phyloP scores from a whole-genome alignment of 2,113 vertebrate species.

The Athene cunicularia region DNA sequence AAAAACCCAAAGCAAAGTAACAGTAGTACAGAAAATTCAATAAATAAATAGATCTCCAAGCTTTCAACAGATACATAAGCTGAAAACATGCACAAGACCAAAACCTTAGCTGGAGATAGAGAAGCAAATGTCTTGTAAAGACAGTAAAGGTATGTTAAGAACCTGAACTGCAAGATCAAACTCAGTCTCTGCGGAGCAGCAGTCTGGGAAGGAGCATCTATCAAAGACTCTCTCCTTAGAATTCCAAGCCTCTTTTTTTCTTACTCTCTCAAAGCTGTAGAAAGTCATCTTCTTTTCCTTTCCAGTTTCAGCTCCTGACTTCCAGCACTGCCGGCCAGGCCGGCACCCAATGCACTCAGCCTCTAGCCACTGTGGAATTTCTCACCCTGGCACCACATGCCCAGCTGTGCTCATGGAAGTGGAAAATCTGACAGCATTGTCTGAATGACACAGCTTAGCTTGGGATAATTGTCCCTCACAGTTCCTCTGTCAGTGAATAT shows the following conservation, averaged over 20 bases:
- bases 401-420: constrained; percentile 68
- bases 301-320: neutral
- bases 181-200: neutral
- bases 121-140: neutral
- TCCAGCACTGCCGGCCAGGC: neutral
- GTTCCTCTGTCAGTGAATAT: constrained; percentile 62
- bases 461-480: constrained; percentile 69
- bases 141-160: neutral
- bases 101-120: neutral
- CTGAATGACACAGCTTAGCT: constrained; percentile 75
- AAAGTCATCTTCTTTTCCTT: constrained; percentile 1
- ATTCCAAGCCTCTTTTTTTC: neutral
- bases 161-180: neutral
- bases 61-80: neutral
- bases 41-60: neutral
- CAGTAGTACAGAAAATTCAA: neutral
- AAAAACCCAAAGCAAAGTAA: neutral
- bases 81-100: neutral
- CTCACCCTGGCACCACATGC: constrained; percentile 63
- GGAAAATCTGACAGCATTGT: constrained; percentile 75
- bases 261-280: constrained; percentile 1
- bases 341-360: constrained; percentile 28
- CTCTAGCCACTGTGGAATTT: constrained; percentile 51
- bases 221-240: neutral
- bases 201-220: neutral